These are phyloP conservation scores for Meleagris gallopavo DNA, from an alignment of 2,113 vertebrate species.

Conservation along the genomic window DNA sequence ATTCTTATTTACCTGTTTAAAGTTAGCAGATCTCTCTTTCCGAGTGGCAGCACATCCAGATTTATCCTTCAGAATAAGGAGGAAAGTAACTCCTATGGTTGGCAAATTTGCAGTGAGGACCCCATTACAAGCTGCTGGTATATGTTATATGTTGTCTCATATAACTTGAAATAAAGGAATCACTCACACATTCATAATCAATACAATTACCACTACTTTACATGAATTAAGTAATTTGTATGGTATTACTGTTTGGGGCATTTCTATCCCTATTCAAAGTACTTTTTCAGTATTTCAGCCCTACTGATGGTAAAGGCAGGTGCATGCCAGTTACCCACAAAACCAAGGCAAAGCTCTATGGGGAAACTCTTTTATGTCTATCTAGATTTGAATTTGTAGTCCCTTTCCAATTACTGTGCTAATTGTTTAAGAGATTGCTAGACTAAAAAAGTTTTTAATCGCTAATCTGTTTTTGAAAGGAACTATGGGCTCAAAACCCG, in stretches of 20 bases:
- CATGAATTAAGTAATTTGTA: constrained; percentile 72
- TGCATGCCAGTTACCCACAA: constrained; percentile 64
- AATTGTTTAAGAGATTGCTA: constrained; percentile 80
- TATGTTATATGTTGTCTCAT: neutral
- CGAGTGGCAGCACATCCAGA: neutral
- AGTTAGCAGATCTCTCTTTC: neutral
- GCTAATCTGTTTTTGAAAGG: constrained; percentile 81
- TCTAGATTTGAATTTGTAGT: constrained; percentile 76
- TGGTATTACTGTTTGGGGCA: constrained; percentile 45
- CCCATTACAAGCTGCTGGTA: constrained; percentile 26
- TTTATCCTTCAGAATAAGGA: neutral
- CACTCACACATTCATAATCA: constrained; percentile 67
- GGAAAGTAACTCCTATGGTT: neutral
- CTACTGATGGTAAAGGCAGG: constrained; percentile 69
- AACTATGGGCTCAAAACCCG: constrained; percentile 70
- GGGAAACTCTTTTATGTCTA: constrained; percentile 72
- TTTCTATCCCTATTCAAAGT: constrained; percentile 62
- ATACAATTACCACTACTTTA: constrained; percentile 71
- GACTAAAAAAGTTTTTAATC: constrained; percentile 79
- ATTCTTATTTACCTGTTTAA: neutral
- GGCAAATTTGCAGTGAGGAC: constrained; percentile 3
- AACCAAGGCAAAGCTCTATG: constrained; percentile 61
- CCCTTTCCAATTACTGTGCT: constrained; percentile 77
- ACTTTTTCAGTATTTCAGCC: constrained; percentile 52
- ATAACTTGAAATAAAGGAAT: constrained; percentile 63